Evolutionary conservation across 2,888 invertebrate genomes (phyloP).

Genomic region (Plusia festucae): DNA sequence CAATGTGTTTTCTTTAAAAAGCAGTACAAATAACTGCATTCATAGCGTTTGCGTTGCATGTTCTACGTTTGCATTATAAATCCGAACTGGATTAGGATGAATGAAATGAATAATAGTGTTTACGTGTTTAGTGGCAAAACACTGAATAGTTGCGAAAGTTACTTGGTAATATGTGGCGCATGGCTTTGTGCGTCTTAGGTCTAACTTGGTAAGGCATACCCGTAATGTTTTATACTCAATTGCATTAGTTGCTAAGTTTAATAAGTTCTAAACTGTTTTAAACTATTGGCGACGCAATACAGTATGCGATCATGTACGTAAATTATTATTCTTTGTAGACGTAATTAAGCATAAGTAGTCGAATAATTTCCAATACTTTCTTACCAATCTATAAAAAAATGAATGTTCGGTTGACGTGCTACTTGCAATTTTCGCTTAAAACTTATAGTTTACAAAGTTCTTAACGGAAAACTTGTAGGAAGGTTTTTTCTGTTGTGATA

Average conservation of each 20-base stretch:
- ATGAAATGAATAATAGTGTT: constrained; percentile 42
- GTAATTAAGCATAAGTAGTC: constrained; percentile 6
- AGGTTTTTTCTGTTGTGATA: constrained; percentile 51
- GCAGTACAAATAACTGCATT: neutral
- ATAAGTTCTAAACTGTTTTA: neutral
- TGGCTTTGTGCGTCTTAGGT: constrained; percentile 25
- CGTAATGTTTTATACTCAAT: constrained; percentile 6
- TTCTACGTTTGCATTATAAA: constrained; percentile 9
- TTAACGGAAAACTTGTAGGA: constrained; percentile 51
- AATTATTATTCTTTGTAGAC: neutral
- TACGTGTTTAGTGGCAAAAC: constrained; percentile 38
- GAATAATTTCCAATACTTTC: constrained; percentile 19
- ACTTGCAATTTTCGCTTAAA: constrained; percentile 50
- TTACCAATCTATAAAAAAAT: constrained; percentile 36
- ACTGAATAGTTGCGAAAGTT: constrained; percentile 28
- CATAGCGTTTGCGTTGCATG: constrained; percentile 4
- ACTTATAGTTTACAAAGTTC: constrained; percentile 45
- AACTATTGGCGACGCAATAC: neutral
- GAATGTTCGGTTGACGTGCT: constrained; percentile 23
- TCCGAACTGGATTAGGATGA: constrained; percentile 13
- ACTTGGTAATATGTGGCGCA: constrained; percentile 18
- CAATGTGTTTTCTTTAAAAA: neutral
- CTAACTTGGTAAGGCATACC: constrained; percentile 27
- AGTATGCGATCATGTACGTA: neutral
- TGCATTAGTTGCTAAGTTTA: neutral